phyloP scores from a whole-genome alignment of 2,797 vertebrate species.

The Alauda arvensis region DNA sequence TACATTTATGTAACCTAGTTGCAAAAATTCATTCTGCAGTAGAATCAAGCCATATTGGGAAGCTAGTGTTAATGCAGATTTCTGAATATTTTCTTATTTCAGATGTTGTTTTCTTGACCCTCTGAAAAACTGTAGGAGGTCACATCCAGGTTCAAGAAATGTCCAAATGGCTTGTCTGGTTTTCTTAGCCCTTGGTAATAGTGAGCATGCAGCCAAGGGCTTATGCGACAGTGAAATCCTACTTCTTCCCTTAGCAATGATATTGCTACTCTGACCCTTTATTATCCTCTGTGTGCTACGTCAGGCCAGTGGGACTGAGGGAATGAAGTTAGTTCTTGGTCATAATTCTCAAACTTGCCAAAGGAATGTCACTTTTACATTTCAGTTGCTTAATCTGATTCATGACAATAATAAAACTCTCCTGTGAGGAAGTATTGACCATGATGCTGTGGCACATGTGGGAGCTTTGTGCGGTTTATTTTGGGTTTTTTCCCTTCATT shows the following conservation, averaged over 20 bases:
- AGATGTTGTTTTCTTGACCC: not conserved
- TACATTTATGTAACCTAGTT: not conserved
- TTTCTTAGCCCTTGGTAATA: not conserved
- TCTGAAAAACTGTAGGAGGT: not conserved
- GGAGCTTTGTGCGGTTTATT: not conserved
- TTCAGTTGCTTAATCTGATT: not conserved
- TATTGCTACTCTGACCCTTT: not conserved
- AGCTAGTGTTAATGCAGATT: not conserved
- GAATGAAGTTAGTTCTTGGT: not conserved
- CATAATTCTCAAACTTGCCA: not conserved
- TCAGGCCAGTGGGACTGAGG: not conserved
- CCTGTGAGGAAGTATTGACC: not conserved
- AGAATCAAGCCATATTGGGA: not conserved
- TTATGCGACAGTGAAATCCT: not conserved
- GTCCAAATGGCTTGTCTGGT: not conserved
- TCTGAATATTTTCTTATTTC: slow-evolving; percentile 4
- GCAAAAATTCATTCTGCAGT: not conserved
- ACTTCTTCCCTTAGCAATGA: not conserved
- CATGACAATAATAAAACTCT: not conserved
- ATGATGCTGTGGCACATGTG: not conserved
- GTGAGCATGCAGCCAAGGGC: not conserved
- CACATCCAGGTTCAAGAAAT: not conserved
- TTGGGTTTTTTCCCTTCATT: not conserved
- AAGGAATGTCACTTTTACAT: not conserved
- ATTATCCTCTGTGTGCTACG: not conserved